Conservation (phyloP, 2,797 vertebrate genomes). For the Masticophis lateralis region DNA sequence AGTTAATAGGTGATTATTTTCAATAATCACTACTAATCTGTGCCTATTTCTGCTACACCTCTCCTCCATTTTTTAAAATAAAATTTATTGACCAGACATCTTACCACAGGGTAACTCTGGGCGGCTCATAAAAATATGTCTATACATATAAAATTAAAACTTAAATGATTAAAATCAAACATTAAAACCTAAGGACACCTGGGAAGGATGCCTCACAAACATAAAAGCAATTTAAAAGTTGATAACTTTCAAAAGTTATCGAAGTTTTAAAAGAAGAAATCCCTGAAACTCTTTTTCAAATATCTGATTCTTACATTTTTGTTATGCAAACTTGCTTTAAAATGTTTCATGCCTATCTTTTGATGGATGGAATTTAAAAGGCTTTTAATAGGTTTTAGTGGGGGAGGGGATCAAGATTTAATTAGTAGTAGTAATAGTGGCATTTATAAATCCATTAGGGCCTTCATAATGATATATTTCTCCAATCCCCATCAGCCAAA, state of each 20-base stretch:
- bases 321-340: not conserved
- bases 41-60: not conserved
- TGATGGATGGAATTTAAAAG: not conserved
- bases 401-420: not conserved
- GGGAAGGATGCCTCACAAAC: not conserved
- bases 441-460: not conserved
- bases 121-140: not conserved
- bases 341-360: not conserved
- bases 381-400: not conserved
- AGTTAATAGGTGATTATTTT: not conserved
- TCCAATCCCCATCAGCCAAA: not conserved
- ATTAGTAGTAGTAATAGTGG: not conserved
- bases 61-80: not conserved
- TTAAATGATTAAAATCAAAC: not conserved
- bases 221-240: not conserved
- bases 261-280: not conserved
- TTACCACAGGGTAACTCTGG: not conserved
- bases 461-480: not conserved
- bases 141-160: not conserved
- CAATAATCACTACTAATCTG: not conserved
- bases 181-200: not conserved
- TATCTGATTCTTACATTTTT: not conserved
- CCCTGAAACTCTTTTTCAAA: not conserved
- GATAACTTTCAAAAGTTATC: not conserved
- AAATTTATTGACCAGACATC: not conserved